Conservation (phyloP, 2,113 vertebrate species). For the Hipposideros armiger region DNA sequence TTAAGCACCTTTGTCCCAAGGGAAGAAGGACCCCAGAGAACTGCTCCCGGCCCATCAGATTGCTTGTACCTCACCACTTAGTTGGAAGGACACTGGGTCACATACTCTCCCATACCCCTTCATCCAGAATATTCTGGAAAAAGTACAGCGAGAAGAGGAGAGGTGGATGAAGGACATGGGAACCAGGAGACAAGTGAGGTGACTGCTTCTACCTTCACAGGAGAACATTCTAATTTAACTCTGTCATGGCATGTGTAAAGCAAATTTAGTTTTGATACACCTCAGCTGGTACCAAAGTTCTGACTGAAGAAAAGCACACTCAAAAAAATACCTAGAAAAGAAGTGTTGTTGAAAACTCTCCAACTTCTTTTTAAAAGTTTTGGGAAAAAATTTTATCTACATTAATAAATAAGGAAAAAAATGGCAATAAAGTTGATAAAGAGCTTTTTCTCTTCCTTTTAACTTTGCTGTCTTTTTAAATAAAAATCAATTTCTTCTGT, state of each 20-base stretch:
- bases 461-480: background rate
- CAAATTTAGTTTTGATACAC: conserved; percentile 56
- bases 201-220: background rate
- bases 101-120: background rate
- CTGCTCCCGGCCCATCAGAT: background rate
- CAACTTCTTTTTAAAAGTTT: conserved; percentile 23
- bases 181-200: background rate
- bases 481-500: background rate
- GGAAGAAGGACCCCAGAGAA: background rate
- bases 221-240: background rate
- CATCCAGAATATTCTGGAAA: background rate
- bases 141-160: background rate
- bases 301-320: conserved; percentile 1
- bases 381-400: background rate
- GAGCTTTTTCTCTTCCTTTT: background rate
- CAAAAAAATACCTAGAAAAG: background rate
- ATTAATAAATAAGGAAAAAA: background rate
- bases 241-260: background rate
- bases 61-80: background rate
- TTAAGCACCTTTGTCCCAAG: background rate
- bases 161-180: background rate
- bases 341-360: background rate
- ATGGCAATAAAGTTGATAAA: background rate
- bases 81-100: background rate
- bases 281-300: conserved; percentile 18